Evolutionary conservation across 2,888 invertebrate genomes (phyloP), one percentile per base, ranked within the genome.

Genomic region (Gortyna flavago): DNA sequence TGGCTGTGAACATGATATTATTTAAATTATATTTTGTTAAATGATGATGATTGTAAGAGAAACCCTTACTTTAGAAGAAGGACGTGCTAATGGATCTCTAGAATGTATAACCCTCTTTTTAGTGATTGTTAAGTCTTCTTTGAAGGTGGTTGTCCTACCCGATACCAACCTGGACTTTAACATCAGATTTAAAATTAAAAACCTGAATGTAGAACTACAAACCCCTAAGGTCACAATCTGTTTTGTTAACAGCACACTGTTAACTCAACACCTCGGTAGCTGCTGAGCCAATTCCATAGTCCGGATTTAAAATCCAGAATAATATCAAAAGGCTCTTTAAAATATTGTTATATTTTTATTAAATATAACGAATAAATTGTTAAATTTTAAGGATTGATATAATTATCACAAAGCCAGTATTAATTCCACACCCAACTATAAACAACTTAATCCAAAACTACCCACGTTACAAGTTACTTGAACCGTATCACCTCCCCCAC

Each of bases 401-500:
- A 62, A 62, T 35, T 35, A 62, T 54, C 8, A 59, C 29, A 79
- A 83, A 13, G 0, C n/a, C n/a, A n/a, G n/a, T n/a, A n/a, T n/a
- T n/a, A 66, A 75, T 44, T 9, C 41, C 32, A 59, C 51, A 59
- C 51, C 29, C 44, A 67, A 57, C 51, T 9, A 59, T 65, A 21
- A 81, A 74, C 74, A 76, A 73, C 71, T 82, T 84, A 70, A 82
- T 84, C 41, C 41, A 32, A 82, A 86, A 75, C 75, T 79, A 86
- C 69, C 62, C 48, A 68, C 72, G 59, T 73, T 57, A 64, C 81
- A 79, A 79, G 81, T 61, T 82, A 75, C 76, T 74, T 54, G 72
- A 82, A 86, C 79, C 72, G 67, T 74, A 35, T 65, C 72, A 66
- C 32, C 73, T 75, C 81, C 90, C 87, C 79, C 80, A 90, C 92